Conservation (phyloP, 2,113 vertebrate genomes). For the Sinocyclocheilus maitianheensis region DNA sequence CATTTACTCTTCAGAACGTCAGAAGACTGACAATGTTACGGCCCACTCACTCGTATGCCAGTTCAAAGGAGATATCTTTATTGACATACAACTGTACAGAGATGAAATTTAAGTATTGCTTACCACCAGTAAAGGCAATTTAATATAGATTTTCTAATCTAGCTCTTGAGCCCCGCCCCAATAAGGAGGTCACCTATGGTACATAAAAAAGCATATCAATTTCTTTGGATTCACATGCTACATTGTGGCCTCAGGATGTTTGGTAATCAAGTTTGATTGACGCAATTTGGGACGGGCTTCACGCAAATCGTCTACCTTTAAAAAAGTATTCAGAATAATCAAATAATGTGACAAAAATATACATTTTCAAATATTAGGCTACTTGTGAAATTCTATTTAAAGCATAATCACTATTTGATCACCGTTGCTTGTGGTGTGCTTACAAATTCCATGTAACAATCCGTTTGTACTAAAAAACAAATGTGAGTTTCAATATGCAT, state of each 20-base stretch:
- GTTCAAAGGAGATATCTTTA: background rate
- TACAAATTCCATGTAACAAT: background rate
- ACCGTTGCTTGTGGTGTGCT: too few species aligned
- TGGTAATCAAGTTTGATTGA: background rate
- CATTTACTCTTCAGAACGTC: too few species aligned
- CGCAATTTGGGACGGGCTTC: too few species aligned
- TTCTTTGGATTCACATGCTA: constrained; percentile 34
- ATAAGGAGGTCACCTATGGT: constrained; percentile 7
- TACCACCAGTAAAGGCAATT: background rate
- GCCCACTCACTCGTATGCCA: background rate
- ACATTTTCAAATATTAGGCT: too few species aligned
- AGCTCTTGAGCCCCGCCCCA: background rate
- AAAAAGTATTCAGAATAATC: background rate
- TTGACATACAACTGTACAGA: background rate
- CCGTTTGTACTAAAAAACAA: background rate
- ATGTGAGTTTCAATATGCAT: too few species aligned
- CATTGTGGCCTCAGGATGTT: background rate
- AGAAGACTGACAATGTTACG: background rate
- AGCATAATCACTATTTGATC: background rate
- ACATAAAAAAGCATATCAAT: constrained; percentile 16
- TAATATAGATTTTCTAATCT: background rate
- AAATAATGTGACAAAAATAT: background rate
- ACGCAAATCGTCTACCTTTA: too few species aligned
- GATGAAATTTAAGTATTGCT: background rate
- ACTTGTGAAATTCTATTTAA: too few species aligned